A percentile compares a stretch with the other conserved stretches of the same genome.
phyloP scores from a whole-genome alignment of 2,113 vertebrate species.

The Meriones unguiculatus region DNA sequence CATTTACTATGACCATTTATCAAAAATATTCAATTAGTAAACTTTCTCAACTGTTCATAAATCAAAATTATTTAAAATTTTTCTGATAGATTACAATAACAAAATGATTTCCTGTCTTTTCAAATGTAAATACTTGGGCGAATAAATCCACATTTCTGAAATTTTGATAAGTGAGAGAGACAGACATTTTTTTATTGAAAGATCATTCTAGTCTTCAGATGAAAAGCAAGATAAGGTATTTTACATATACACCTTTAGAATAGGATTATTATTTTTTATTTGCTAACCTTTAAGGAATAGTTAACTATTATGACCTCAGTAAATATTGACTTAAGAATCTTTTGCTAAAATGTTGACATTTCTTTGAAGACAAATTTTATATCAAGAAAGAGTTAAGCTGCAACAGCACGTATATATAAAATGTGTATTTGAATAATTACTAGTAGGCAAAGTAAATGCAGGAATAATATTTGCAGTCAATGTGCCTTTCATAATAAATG shows the following conservation, averaged over 20 bases:
- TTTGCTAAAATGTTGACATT: neutral
- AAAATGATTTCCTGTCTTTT: neutral
- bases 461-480: constrained; percentile 27
- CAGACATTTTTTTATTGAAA: neutral
- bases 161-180: neutral
- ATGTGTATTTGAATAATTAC: neutral
- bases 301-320: neutral
- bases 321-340: neutral
- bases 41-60: neutral
- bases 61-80: constrained; percentile 7
- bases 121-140: neutral
- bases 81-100: neutral
- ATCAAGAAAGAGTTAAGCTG: constrained; percentile 1
- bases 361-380: neutral
- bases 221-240: neutral
- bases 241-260: neutral
- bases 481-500: constrained; percentile 49
- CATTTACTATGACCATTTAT: neutral
- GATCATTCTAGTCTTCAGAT: neutral
- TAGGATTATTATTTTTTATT: neutral
- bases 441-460: neutral
- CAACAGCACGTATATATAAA: constrained; percentile 7
- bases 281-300: neutral
- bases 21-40: neutral
- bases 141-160: neutral